Evolutionary conservation across 2,888 invertebrate genomes (phyloP).

Genomic region (Callinectes sapidus): DNA sequence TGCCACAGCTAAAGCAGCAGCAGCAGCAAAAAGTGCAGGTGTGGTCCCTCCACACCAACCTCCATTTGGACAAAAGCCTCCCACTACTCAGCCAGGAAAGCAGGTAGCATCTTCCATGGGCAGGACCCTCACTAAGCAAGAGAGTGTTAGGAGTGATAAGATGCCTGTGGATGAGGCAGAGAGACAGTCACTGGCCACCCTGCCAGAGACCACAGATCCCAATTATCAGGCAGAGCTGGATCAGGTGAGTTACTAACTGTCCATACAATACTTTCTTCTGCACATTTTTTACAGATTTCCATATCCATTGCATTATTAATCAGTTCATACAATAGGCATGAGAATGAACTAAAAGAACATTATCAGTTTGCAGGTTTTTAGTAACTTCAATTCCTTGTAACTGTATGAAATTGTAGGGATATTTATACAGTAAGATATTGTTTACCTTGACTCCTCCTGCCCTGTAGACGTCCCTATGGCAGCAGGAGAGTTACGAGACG

Average conservation of each 20-base stretch:
- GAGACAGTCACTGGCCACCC: slow-evolving; percentile 59
- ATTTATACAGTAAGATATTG: neutral
- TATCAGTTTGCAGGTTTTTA: neutral
- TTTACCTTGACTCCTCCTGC: neutral
- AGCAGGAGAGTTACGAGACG: slow-evolving; percentile 71
- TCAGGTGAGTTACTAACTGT: slow-evolving; percentile 52
- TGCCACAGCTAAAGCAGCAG: slow-evolving; percentile 68
- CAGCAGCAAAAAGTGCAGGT: slow-evolving; percentile 64
- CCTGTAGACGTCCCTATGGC: slow-evolving; percentile 43
- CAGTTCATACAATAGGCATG: neutral
- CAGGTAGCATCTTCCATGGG: slow-evolving; percentile 31
- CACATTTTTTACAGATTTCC: neutral
- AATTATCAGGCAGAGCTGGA: slow-evolving; percentile 59
- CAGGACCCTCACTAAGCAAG: slow-evolving; percentile 68
- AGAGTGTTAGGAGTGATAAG: slow-evolving; percentile 72
- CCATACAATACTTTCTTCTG: neutral
- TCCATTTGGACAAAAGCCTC: neutral
- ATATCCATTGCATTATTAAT: neutral
- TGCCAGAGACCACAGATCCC: slow-evolving; percentile 62
- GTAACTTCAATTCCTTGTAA: neutral
- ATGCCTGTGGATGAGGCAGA: slow-evolving; percentile 71
- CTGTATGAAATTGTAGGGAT: neutral
- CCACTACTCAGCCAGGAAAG: slow-evolving; percentile 44
- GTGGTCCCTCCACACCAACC: slow-evolving; percentile 38
- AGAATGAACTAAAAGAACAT: neutral